Conservation (phyloP, 2,113 vertebrate genomes). For the Channa maculata region DNA sequence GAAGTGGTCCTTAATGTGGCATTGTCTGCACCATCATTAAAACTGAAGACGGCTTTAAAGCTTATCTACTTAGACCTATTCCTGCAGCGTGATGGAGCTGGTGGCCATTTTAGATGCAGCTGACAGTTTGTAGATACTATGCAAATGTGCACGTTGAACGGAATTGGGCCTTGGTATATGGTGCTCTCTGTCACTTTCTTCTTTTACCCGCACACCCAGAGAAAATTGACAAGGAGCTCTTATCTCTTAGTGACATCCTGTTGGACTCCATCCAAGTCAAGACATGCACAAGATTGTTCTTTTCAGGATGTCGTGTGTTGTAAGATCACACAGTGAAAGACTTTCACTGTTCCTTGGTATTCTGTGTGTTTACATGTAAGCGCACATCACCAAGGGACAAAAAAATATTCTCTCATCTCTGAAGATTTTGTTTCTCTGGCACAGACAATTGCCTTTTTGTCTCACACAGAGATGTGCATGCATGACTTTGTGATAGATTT, state of each 20-base stretch:
- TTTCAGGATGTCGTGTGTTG: not conserved
- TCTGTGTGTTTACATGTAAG: slow-evolving; percentile 38
- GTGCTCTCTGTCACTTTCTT: not conserved
- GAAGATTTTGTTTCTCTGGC: no score
- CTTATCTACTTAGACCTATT: no score
- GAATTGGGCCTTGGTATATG: not conserved
- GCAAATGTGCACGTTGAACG: slow-evolving; percentile 21
- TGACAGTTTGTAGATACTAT: slow-evolving; percentile 9
- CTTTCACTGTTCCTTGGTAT: not conserved
- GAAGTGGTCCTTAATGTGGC: no score
- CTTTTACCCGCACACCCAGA: not conserved
- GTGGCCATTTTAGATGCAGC: not conserved
- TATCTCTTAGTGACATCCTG: slow-evolving; percentile 22
- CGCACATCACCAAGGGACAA: not conserved
- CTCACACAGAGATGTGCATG: no score
- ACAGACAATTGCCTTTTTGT: no score
- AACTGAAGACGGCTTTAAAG: no score
- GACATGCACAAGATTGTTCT: not conserved
- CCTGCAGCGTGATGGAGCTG: no score
- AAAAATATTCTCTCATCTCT: slow-evolving; percentile 6
- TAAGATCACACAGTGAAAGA: slow-evolving; percentile 6
- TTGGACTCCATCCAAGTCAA: slow-evolving; percentile 12
- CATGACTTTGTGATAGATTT: no score
- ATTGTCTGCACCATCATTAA: no score
- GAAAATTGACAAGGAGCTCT: slow-evolving; percentile 3